Conservation (phyloP, 2,113 vertebrate genomes). For the Varanus komodoensis region DNA sequence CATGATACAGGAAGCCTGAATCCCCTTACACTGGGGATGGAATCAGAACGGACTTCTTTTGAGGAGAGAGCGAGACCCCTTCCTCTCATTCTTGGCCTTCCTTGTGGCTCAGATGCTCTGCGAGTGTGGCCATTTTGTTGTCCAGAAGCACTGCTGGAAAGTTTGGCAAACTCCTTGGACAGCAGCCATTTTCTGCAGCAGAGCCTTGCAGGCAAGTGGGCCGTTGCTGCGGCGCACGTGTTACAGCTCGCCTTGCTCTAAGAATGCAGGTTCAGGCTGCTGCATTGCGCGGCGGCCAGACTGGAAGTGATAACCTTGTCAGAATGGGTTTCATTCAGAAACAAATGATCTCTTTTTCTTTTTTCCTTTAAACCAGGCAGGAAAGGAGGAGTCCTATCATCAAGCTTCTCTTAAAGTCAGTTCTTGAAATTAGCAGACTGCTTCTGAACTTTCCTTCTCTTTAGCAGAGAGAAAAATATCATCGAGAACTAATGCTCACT, state of each 20-base stretch:
- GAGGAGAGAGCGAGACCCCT: not conserved
- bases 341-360: not conserved
- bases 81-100: not conserved
- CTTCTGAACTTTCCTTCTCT: not conserved
- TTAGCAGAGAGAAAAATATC: not conserved
- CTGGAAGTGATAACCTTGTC: not conserved
- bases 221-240: not conserved
- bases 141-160: not conserved
- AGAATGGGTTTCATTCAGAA: no score
- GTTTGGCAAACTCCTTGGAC: not conserved
- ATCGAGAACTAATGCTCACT: not conserved
- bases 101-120: not conserved
- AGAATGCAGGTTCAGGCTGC: not conserved
- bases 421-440: not conserved
- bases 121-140: not conserved
- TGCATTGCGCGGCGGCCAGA: not conserved
- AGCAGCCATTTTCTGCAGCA: slow-evolving; percentile 25
- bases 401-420: not conserved
- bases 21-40: fast-evolving
- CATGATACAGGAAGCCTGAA: not conserved
- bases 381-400: not conserved
- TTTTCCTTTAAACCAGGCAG: not conserved
- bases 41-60: not conserved
- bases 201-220: not conserved
- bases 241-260: not conserved